These are phyloP conservation scores for Oikopleura albicans DNA, from an alignment of 23 tunicate species.

Conservation along the genomic window DNA sequence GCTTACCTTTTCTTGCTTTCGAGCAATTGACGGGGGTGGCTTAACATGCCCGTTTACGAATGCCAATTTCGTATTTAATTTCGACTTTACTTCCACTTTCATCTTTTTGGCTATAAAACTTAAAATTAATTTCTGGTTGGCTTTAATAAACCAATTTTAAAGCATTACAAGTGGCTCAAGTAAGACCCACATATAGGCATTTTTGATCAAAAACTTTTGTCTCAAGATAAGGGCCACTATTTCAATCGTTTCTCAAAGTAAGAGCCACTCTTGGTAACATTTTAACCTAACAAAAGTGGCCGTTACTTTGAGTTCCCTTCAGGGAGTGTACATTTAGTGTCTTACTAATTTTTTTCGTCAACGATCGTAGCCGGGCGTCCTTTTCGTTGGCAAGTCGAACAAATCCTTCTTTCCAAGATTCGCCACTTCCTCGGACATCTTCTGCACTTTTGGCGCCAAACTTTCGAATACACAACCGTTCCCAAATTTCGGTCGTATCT, in stretches of 20 bases:
- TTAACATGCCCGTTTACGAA: not conserved
- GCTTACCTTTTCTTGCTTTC: not conserved
- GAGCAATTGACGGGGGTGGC: not conserved
- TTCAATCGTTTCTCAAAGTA: too few species aligned
- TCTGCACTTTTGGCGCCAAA: not conserved
- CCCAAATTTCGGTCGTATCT: not conserved
- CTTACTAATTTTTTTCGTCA: not conserved
- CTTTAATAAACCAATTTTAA: too few species aligned
- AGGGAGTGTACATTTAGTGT: too few species aligned
- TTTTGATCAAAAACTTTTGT: too few species aligned
- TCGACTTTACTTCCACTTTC: not conserved
- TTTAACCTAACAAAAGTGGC: too few species aligned
- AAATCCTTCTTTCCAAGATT: conserved; percentile 10
- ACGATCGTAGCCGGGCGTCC: not conserved
- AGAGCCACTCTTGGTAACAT: too few species aligned
- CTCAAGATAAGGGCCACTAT: too few species aligned
- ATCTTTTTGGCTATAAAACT: not conserved
- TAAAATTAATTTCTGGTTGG: too few species aligned
- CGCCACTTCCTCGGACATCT: not conserved
- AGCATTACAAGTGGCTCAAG: too few species aligned
- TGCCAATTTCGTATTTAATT: conserved; percentile 6
- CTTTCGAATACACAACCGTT: not conserved
- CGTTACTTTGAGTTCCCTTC: too few species aligned
- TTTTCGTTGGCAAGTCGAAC: not conserved
- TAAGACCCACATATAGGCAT: too few species aligned